Percentiles rank a stretch among this genome's conserved stretches.
phyloP scores from a whole-genome alignment of 1,140 invertebrate genomes.

The Caenorhabditis remanei region DNA sequence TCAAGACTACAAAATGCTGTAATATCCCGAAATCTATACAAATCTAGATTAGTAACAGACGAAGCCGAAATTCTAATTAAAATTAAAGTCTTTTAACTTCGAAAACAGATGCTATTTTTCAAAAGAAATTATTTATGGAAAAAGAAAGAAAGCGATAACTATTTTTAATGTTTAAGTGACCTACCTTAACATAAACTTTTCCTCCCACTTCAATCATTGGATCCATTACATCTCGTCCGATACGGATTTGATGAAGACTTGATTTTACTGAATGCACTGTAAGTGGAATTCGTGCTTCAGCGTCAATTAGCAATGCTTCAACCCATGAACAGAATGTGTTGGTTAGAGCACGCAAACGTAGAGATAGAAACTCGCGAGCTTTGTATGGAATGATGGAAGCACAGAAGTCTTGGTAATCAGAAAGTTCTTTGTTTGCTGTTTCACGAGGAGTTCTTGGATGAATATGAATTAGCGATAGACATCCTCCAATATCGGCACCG shows the following conservation, averaged over 20 bases:
- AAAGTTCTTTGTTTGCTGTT: not conserved
- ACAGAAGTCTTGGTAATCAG: not conserved
- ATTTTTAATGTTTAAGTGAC: too few relatives aligned
- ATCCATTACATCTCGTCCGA: not conserved
- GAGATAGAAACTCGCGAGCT: not conserved
- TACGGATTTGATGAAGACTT: conserved; percentile 7
- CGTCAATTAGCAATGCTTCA: not conserved
- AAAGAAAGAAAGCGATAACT: too few relatives aligned
- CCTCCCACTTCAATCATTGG: too few relatives aligned
- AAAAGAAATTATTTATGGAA: too few relatives aligned
- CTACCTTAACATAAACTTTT: not conserved
- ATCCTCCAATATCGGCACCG: conserved; percentile 31
- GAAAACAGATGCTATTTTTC: too few relatives aligned
- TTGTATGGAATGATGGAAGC: not conserved
- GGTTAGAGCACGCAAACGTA: not conserved
- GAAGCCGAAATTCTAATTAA: too few relatives aligned
- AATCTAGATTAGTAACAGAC: too few relatives aligned
- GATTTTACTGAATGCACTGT: not conserved
- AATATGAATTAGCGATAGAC: not conserved
- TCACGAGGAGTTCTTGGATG: not conserved
- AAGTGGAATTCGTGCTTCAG: not conserved
- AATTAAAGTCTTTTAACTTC: too few relatives aligned
- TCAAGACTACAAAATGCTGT: too few relatives aligned
- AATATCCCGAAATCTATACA: too few relatives aligned
- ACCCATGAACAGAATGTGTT: conserved; percentile 4